Evolutionary conservation across 2,888 invertebrate species (phyloP).

Genomic region (Ectemnius cavifrons): DNA sequence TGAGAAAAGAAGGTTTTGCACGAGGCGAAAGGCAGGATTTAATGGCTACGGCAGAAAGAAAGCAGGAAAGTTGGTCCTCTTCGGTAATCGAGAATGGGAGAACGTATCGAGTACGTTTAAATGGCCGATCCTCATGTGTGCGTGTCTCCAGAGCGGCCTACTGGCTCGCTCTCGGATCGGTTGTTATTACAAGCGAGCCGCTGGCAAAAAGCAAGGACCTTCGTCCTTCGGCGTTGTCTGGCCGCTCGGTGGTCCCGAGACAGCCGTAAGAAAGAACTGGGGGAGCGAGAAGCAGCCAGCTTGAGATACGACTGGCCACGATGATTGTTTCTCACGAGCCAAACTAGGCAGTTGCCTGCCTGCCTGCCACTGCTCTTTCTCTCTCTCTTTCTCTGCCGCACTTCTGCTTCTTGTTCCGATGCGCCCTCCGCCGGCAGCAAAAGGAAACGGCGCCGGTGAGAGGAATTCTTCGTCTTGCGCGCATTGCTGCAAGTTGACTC

Average conservation of each 20-base stretch:
- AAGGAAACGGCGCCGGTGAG: slow-evolving; percentile 46
- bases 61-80: no score
- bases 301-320: slow-evolving; percentile 18
- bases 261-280: slow-evolving; percentile 15
- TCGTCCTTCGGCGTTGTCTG: slow-evolving; percentile 58
- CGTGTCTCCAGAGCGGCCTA: slow-evolving; percentile 3
- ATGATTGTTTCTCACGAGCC: slow-evolving; percentile 69
- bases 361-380: no score
- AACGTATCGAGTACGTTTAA: slow-evolving; percentile 44
- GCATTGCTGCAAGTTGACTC: no score
- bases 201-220: slow-evolving; percentile 59
- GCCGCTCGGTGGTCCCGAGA: slow-evolving; percentile 38
- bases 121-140: slow-evolving; percentile 52
- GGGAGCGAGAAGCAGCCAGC: slow-evolving; percentile 26
- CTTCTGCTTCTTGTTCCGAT: slow-evolving; percentile 19
- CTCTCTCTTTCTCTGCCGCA: no score
- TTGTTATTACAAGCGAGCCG: slow-evolving; percentile 63
- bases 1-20: no score
- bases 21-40: no score
- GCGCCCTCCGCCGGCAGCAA: slow-evolving; percentile 44
- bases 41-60: no score
- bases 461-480: no score
- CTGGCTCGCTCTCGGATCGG: slow-evolving; percentile 44
- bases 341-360: slow-evolving; percentile 59
- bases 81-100: neutral